A percentile compares a stretch with the other conserved stretches of the same genome.
These are phyloP conservation scores for Acanthurus lineatus DNA, from an alignment of 2,797 vertebrate genomes.

Conservation along the genomic window DNA sequence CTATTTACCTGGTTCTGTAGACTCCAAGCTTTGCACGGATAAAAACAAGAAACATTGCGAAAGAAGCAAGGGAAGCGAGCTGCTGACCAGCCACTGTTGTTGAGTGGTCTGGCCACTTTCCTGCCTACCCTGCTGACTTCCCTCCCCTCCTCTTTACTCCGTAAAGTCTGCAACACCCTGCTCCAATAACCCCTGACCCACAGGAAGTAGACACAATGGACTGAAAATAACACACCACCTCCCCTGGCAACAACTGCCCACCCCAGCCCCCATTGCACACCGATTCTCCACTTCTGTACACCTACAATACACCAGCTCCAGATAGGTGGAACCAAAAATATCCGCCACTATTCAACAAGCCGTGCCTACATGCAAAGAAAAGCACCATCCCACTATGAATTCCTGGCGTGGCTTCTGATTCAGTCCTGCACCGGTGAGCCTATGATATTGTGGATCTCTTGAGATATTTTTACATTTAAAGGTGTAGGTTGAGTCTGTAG, in stretches of 20 bases:
- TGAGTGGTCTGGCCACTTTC: slow-evolving; percentile 83
- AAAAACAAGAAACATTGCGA: slow-evolving; percentile 22
- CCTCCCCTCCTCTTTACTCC: slow-evolving; percentile 79
- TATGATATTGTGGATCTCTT: background rate
- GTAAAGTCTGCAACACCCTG: slow-evolving; percentile 90
- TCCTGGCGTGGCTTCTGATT: slow-evolving; percentile 22
- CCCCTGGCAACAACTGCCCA: slow-evolving; percentile 83
- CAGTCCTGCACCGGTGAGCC: slow-evolving; percentile 4
- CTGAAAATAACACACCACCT: slow-evolving; percentile 93
- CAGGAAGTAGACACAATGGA: slow-evolving; percentile 97
- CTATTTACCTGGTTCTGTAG: slow-evolving; percentile 75
- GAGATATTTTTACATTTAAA: slow-evolving; percentile 25
- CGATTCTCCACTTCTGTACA: slow-evolving; percentile 44
- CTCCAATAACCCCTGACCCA: slow-evolving; percentile 94
- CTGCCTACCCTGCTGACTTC: slow-evolving; percentile 84
- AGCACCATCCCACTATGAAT: slow-evolving; percentile 40
- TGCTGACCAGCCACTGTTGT: slow-evolving; percentile 79
- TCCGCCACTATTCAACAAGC: slow-evolving; percentile 53
- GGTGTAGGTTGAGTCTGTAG: slow-evolving; percentile 1
- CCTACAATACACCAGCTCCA: slow-evolving; percentile 44
- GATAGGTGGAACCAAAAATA: slow-evolving; percentile 75
- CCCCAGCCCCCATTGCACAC: slow-evolving; percentile 64
- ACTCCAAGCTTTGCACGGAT: slow-evolving; percentile 61
- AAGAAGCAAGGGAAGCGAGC: slow-evolving; percentile 52
- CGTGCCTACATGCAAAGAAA: slow-evolving; percentile 53